These are phyloP conservation scores for Cheumatopsyche charites DNA, from an alignment of 1,140 invertebrate genomes.

Conservation along the genomic window DNA sequence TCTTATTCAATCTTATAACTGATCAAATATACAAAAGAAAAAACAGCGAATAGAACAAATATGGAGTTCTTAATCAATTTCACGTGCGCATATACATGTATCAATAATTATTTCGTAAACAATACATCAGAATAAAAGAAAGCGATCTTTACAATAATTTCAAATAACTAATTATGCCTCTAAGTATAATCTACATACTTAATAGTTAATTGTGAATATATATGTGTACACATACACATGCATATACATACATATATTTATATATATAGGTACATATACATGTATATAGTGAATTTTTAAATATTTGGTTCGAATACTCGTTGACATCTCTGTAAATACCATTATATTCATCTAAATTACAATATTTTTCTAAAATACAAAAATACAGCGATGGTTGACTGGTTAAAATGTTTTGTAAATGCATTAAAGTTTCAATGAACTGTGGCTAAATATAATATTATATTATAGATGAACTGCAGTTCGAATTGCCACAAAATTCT, in stretches of 20 bases:
- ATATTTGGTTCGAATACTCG: slow-evolving; percentile 33
- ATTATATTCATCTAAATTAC: slow-evolving; percentile 7
- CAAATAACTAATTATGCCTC: slow-evolving; percentile 22
- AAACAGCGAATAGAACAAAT: neutral
- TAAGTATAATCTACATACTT: slow-evolving; percentile 26
- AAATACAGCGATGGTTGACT: slow-evolving; percentile 22
- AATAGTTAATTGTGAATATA: slow-evolving; percentile 15
- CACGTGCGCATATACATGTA: neutral
- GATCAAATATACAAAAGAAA: neutral
- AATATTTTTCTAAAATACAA: slow-evolving; percentile 32
- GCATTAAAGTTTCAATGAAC: neutral
- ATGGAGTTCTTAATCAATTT: neutral
- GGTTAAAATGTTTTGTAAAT: slow-evolving; percentile 2
- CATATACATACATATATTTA: slow-evolving; percentile 11
- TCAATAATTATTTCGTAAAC: neutral
- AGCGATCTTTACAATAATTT: slow-evolving; percentile 15
- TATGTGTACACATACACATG: neutral
- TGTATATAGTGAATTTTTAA: slow-evolving; percentile 14
- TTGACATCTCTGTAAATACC: slow-evolving; percentile 31
- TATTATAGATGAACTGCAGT: neutral
- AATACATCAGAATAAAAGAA: neutral
- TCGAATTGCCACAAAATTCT: neutral
- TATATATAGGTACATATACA: slow-evolving; percentile 1
- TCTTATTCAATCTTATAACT: neutral
- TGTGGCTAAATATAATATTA: neutral